These are phyloP conservation scores for Tyto alba DNA, from an alignment of 2,113 vertebrate species.

Conservation along the genomic window DNA sequence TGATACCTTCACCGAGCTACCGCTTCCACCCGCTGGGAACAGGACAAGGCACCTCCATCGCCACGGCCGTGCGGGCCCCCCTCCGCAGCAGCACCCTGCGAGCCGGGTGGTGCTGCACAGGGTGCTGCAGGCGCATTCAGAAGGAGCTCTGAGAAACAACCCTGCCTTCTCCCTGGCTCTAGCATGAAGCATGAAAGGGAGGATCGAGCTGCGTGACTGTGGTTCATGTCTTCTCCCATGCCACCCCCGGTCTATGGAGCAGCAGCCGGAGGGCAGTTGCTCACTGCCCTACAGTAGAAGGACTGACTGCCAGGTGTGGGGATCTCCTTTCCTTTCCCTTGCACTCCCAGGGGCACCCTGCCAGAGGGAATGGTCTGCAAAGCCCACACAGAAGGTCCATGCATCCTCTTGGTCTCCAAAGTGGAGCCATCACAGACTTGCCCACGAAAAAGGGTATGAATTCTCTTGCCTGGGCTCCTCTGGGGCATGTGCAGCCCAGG, in stretches of 20 bases:
- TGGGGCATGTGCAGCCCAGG: background rate
- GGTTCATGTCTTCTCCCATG: background rate
- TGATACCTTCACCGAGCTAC: background rate
- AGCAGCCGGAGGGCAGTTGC: background rate
- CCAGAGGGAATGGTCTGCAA: background rate
- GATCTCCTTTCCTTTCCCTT: background rate
- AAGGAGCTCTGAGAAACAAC: background rate
- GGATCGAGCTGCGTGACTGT: fast-evolving
- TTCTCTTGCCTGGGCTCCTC: background rate
- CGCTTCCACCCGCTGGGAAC: fast-evolving
- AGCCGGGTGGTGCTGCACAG: background rate
- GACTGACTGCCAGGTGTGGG: background rate
- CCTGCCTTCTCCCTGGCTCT: background rate
- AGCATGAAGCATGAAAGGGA: background rate
- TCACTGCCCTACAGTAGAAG: background rate
- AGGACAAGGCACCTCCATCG: background rate
- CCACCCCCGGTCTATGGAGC: background rate
- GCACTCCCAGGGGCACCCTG: background rate
- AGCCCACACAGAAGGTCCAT: background rate
- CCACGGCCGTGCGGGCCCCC: fast-evolving
- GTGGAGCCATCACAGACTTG: background rate
- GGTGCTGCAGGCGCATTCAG: fast-evolving
- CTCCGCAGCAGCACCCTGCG: background rate
- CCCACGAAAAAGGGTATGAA: background rate
- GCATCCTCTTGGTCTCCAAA: background rate